Percentiles rank a stretch among this genome's conserved stretches.
phyloP scores from a whole-genome alignment of 2,888 invertebrate genomes.

The Agapetus fuscipes region DNA sequence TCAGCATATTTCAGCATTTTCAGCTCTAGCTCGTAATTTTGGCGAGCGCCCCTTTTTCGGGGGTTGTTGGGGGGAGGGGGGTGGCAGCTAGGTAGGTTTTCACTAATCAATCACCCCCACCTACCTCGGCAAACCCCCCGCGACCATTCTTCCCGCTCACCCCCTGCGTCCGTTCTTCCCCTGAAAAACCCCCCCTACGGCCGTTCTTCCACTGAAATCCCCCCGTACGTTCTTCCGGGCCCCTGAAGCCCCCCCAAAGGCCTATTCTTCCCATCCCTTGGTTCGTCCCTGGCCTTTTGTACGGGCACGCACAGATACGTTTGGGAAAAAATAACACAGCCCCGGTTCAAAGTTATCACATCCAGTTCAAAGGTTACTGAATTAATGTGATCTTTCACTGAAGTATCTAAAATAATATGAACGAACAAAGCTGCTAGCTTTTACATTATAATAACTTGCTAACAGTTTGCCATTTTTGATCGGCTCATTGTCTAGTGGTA shows the following conservation, averaged over 20 bases:
- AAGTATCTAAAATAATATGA: too few species aligned
- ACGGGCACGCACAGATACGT: too few species aligned
- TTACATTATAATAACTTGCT: too few species aligned
- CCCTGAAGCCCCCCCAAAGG: background rate
- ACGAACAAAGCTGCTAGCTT: too few species aligned
- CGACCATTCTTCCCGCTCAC: slow-evolving; percentile 1
- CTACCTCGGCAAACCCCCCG: background rate
- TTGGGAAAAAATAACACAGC: too few species aligned
- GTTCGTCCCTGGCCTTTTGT: too few species aligned
- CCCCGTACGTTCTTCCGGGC: background rate
- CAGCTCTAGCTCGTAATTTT: slow-evolving; percentile 13
- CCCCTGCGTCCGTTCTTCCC: background rate
- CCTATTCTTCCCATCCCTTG: too few species aligned
- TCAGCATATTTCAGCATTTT: slow-evolving; percentile 21
- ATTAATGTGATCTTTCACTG: too few species aligned
- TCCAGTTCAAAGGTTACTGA: too few species aligned
- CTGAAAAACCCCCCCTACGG: background rate
- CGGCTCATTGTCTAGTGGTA: too few species aligned
- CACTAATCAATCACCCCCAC: slow-evolving; percentile 20
- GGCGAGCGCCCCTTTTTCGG: background rate
- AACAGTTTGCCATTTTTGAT: too few species aligned
- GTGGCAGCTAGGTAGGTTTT: slow-evolving; percentile 14
- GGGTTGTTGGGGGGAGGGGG: slow-evolving; percentile 4
- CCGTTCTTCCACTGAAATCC: slow-evolving; percentile 3
- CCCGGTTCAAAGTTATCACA: too few species aligned